These are phyloP conservation scores for Aethes cnicana DNA, from an alignment of 2,888 invertebrate species.

Conservation along the genomic window DNA sequence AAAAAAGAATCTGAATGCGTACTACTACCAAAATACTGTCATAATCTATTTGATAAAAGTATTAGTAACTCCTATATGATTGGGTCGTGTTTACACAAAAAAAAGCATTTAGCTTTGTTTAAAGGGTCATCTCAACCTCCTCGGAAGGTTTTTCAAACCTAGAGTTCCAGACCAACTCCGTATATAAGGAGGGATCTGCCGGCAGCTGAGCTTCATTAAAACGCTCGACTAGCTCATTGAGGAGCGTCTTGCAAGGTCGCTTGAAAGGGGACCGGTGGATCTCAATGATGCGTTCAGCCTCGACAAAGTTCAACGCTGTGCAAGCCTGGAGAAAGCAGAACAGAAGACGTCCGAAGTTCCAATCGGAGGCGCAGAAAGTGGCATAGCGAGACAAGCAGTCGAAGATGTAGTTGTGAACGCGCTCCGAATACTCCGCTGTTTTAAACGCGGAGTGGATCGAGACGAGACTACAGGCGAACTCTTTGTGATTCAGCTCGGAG, in stretches of 20 bases:
- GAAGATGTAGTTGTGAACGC: constrained; percentile 48
- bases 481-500: constrained; percentile 42
- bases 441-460: constrained; percentile 55
- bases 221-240: not conserved
- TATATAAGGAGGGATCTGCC: constrained; percentile 6
- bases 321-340: constrained; percentile 52
- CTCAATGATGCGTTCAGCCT: constrained; percentile 48
- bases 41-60: no score
- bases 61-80: no score
- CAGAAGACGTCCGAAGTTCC: constrained; percentile 56
- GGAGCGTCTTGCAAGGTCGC: constrained; percentile 48
- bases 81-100: no score
- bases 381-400: constrained; percentile 40
- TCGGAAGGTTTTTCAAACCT: not conserved
- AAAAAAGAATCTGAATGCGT: no score
- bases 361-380: constrained; percentile 44
- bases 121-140: constrained; percentile 7
- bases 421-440: constrained; percentile 46
- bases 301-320: constrained; percentile 31
- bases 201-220: constrained; percentile 1
- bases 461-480: constrained; percentile 51
- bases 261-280: constrained; percentile 57
- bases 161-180: constrained; percentile 15
- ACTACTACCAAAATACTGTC: no score
- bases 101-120: no score